Conservation (phyloP, 2,888 invertebrate genomes). For the Clistopyga incitator region DNA sequence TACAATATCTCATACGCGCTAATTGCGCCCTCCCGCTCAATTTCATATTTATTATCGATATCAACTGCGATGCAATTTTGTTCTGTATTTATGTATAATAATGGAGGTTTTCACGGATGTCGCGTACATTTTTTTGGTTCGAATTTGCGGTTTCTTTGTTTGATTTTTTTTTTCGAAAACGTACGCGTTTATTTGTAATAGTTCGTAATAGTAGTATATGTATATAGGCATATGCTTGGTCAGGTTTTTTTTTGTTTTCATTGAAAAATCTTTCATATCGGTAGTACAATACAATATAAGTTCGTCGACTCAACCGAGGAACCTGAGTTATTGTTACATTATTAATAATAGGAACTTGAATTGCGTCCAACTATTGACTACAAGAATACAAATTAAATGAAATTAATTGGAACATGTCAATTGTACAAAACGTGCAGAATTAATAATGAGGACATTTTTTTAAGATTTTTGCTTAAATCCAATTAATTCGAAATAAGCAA, state of each 20-base stretch:
- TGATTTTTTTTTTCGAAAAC: not conserved
- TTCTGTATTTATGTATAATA: slow-evolving; percentile 48
- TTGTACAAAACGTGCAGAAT: slow-evolving; percentile 27
- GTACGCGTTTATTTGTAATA: slow-evolving; percentile 35
- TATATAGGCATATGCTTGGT: slow-evolving; percentile 71
- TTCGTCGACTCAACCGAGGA: slow-evolving; percentile 73
- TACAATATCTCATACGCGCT: slow-evolving; percentile 56
- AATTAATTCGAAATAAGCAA: not conserved
- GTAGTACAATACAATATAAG: slow-evolving; percentile 47
- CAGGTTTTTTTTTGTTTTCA: slow-evolving; percentile 52
- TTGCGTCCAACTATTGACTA: slow-evolving; percentile 61
- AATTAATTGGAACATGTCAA: slow-evolving; percentile 18
- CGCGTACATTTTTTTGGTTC: slow-evolving; percentile 32
- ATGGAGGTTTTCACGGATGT: slow-evolving; percentile 48
- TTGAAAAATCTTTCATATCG: slow-evolving; percentile 55
- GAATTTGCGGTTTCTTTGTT: too few species aligned
- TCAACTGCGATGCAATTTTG: slow-evolving; percentile 45
- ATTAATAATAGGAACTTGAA: slow-evolving; percentile 77
- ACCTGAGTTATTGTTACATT: slow-evolving; percentile 71
- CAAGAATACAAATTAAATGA: slow-evolving; percentile 16
- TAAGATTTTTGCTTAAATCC: too few species aligned
- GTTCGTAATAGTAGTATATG: slow-evolving; percentile 38
- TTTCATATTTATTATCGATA: slow-evolving; percentile 42
- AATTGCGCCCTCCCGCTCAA: slow-evolving; percentile 6
- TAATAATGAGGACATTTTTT: not conserved